Evolutionary conservation across 2,888 invertebrate species (phyloP).

Genomic region (Argyresthia albistria): DNA sequence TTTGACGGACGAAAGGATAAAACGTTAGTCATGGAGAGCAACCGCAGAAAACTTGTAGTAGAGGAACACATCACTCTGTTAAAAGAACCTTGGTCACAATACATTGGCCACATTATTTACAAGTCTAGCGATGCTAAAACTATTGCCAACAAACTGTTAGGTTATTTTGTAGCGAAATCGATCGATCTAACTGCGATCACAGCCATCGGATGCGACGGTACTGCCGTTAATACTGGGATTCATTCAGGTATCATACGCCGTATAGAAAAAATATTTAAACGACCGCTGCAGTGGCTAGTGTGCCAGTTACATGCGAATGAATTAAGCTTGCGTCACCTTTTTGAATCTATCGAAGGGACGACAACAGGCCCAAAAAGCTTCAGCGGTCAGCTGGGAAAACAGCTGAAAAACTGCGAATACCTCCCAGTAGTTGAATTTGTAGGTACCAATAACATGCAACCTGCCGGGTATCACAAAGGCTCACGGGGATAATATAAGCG

Average conservation of each 20-base stretch:
- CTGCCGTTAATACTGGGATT: not conserved
- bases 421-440: not conserved
- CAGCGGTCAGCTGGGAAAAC: constrained; percentile 10
- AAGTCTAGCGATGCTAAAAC: not conserved
- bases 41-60: too few species aligned
- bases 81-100: not conserved
- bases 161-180: too few species aligned
- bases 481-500: constrained; percentile 5
- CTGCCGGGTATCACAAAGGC: not conserved
- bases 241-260: constrained; percentile 10
- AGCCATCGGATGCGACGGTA: not conserved
- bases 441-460: not conserved
- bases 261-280: constrained; percentile 13
- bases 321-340: constrained; percentile 17
- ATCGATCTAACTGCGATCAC: not conserved
- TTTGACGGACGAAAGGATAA: not conserved
- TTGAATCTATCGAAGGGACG: constrained; percentile 15
- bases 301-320: not conserved
- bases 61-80: too few species aligned
- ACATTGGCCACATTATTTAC: not conserved
- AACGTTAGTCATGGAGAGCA: too few species aligned
- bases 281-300: constrained; percentile 17
- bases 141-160: too few species aligned
- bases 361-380: constrained; percentile 18
- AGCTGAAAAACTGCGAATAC: not conserved